These are phyloP conservation scores for Meandrusa payeni DNA, from an alignment of 2,888 invertebrate genomes.

Conservation along the genomic window DNA sequence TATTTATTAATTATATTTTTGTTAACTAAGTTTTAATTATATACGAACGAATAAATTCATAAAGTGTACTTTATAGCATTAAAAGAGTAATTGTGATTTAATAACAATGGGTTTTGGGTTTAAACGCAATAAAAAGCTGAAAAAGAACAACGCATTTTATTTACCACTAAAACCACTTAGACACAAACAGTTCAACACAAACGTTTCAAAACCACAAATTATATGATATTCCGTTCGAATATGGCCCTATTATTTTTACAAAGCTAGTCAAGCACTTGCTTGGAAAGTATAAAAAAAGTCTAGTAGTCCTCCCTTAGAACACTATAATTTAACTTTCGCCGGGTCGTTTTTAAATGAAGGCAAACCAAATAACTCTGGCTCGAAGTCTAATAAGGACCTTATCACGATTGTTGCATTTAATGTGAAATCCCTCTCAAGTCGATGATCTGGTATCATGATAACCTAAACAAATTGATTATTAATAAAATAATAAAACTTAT, in stretches of 20 bases:
- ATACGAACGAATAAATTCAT: constrained; percentile 4
- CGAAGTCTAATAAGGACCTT: constrained; percentile 86
- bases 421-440: constrained; percentile 40
- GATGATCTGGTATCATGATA: constrained; percentile 86
- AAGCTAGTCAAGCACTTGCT: too few relatives aligned
- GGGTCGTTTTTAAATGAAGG: constrained; percentile 78
- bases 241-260: too few relatives aligned
- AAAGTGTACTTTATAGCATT: constrained; percentile 22
- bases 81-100: constrained; percentile 17
- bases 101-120: constrained; percentile 22
- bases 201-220: too few relatives aligned
- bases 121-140: constrained; percentile 21
- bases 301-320: too few relatives aligned
- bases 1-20: neutral
- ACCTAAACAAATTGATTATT: too few relatives aligned
- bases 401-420: constrained; percentile 84
- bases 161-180: too few relatives aligned
- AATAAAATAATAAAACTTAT: too few relatives aligned
- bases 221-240: too few relatives aligned
- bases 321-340: neutral
- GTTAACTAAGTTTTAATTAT: constrained; percentile 17
- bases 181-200: too few relatives aligned
- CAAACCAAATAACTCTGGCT: constrained; percentile 90
- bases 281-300: too few relatives aligned
- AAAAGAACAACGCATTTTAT: constrained; percentile 9